Evolutionary conservation across 2,113 vertebrate genomes (phyloP), one percentile per base, ranked within the genome.

Genomic region (Lycaon pictus): DNA sequence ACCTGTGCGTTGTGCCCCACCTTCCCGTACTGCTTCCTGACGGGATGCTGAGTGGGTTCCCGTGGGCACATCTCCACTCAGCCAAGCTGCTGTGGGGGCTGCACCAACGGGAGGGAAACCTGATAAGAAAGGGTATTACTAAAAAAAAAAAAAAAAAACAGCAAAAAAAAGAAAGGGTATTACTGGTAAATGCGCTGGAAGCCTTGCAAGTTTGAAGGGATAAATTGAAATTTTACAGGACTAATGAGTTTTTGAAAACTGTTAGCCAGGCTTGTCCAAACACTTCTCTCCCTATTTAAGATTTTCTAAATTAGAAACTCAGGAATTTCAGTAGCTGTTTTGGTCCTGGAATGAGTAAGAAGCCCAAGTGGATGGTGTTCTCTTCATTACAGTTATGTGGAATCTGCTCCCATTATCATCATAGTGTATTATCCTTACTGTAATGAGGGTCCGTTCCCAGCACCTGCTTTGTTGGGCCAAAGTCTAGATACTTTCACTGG

Each of bases 291-390:
- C 96, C 94, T 88, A 83, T 81, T 97, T 94, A 98, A 95, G 96
- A 93, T 96, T 96, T 95, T 98, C 96, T 98, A 97, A 97, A 96
- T 98, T 96, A 95, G 96, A 98, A 98, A 98, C 97, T 98, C 97
- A 98, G 97, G 98, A 98, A 98, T 98, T 98, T 98, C 97, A 96
- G 43, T 2, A 62, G 88, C 88, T 90, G 48, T 74, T 82, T 90
- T 90, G 88, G 84, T 67, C 95, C 71, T 98, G 88, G 98, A 98
- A 98, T 98, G 98, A 98, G 98, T 97, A 98, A 98, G 60, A 93
- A 98, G 95, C 96, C 90, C 62, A 95, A 96, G 98, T 77, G 96
- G 94, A 96, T 16, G 88, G 96, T 92, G 92, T 22, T 97, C 92
- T 97, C 96, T 96, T 97, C 98, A 97, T 98, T 98, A 97, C 96